phyloP scores from a whole-genome alignment of 2,113 vertebrate species.

The Talpa occidentalis region DNA sequence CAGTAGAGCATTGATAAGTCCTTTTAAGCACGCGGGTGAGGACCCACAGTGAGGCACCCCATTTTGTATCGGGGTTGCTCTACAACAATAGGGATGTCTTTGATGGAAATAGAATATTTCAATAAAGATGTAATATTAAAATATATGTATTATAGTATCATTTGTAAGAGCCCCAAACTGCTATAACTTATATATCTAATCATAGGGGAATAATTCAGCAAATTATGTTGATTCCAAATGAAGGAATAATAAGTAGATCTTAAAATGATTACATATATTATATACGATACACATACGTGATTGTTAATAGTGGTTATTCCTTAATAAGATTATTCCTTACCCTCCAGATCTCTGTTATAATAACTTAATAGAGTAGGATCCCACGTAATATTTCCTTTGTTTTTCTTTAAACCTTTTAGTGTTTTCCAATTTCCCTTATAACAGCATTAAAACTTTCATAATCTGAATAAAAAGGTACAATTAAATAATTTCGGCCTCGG shows the following conservation, averaged over 20 bases:
- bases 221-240: not conserved
- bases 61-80: no score
- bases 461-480: not conserved
- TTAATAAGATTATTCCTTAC: no score
- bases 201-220: not conserved
- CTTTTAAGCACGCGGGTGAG: no score
- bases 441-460: not conserved
- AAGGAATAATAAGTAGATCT: not conserved
- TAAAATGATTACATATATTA: not conserved
- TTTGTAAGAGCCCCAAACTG: not conserved
- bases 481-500: not conserved
- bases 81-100: constrained; percentile 31
- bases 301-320: no score
- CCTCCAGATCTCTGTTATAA: no score
- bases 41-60: no score
- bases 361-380: no score
- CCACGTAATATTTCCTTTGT: no score
- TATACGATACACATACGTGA: not conserved
- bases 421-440: constrained; percentile 29
- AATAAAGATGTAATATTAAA: not conserved
- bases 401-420: not conserved
- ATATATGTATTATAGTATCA: not conserved
- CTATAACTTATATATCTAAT: not conserved
- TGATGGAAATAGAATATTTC: not conserved
- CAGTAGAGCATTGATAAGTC: no score